Percentiles rank a stretch among this genome's conserved stretches.
Conservation (phyloP, 2,797 vertebrate species). For the Prionace glauca region DNA sequence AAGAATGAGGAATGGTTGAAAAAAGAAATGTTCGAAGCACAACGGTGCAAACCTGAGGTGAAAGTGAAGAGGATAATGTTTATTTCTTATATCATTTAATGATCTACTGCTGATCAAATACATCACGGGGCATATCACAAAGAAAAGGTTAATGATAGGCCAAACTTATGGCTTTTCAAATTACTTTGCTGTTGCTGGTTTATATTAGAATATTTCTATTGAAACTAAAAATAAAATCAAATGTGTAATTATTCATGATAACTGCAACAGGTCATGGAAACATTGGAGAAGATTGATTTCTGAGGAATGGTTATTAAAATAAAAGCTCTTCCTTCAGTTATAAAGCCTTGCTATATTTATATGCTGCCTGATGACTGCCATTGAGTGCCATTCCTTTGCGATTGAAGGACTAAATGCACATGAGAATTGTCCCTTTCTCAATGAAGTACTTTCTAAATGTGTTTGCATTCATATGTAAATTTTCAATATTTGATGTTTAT, state of each 20-base stretch:
- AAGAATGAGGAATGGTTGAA: neutral
- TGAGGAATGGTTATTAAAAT: neutral
- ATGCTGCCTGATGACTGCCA: neutral
- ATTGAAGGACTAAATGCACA: neutral
- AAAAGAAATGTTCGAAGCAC: neutral
- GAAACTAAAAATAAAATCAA: neutral
- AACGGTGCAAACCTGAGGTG: neutral
- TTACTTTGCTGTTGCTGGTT: neutral
- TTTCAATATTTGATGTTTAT: conserved; percentile 23
- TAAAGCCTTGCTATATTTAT: neutral
- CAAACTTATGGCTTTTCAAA: neutral
- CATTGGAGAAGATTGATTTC: neutral
- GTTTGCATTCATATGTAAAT: neutral
- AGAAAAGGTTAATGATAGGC: neutral
- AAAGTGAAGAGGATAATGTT: neutral
- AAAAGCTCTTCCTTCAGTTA: neutral
- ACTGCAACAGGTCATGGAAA: neutral
- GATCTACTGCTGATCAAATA: neutral
- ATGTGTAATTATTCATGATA: neutral
- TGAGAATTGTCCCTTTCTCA: neutral
- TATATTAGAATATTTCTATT: neutral
- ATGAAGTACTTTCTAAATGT: neutral
- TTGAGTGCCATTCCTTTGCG: neutral
- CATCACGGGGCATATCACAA: neutral
- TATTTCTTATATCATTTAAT: neutral